A percentile compares a stretch with the other conserved stretches of the same genome.
Evolutionary conservation across 2,888 invertebrate genomes (phyloP).

Genomic region (Phaonia tiefii): DNA sequence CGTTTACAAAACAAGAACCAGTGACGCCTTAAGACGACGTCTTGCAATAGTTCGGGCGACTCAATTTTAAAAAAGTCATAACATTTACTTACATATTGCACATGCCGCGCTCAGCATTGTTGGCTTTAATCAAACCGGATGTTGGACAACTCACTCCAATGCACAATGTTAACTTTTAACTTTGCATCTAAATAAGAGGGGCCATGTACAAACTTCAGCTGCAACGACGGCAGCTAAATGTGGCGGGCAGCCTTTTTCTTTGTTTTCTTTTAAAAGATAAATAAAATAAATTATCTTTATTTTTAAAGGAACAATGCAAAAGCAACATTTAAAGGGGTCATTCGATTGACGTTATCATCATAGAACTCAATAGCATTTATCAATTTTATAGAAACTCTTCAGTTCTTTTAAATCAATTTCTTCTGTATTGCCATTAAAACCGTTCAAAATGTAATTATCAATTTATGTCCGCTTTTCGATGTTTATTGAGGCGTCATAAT

Average conservation of each 20-base stretch:
- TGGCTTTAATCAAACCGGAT: conserved; percentile 64
- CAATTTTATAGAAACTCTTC: background rate
- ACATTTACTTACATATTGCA: no score
- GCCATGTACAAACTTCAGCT: conserved; percentile 3
- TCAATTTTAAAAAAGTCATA: no score
- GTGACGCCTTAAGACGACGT: background rate
- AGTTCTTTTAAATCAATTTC: background rate
- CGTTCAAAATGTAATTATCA: conserved; percentile 26
- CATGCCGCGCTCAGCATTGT: no score
- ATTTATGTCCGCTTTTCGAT: conserved; percentile 18
- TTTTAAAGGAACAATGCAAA: background rate
- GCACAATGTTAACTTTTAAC: conserved; percentile 44
- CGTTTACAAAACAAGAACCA: background rate
- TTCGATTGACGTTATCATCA: background rate
- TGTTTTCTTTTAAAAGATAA: background rate
- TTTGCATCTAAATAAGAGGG: conserved; percentile 37
- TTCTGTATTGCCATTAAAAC: background rate
- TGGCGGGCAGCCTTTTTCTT: conserved; percentile 37
- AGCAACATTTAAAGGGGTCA: background rate
- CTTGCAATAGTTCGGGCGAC: background rate
- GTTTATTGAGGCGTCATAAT: no score
- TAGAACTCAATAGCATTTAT: background rate
- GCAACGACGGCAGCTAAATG: conserved; percentile 36
- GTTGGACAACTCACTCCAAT: conserved; percentile 51
- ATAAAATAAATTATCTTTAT: conserved; percentile 13